Percentiles rank a stretch among this genome's conserved stretches.
Conservation (phyloP, 2,888 invertebrate genomes). For the Eubasilissa splendida region DNA sequence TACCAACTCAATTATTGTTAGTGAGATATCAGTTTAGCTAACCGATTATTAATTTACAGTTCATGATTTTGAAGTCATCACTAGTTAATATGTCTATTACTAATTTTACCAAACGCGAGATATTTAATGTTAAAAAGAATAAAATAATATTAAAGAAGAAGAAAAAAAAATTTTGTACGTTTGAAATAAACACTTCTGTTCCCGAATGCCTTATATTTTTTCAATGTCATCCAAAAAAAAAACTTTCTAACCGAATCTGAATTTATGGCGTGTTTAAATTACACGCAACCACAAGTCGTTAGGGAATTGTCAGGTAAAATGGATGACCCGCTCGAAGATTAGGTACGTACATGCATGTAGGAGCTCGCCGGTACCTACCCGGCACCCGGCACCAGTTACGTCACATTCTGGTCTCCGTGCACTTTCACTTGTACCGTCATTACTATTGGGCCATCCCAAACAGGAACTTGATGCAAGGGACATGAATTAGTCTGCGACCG, state of each 20-base stretch:
- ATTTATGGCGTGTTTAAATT: neutral
- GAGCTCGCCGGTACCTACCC: too few species aligned
- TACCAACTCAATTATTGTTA: too few species aligned
- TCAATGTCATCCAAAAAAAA: neutral
- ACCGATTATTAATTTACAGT: too few species aligned
- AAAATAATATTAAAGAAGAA: too few species aligned
- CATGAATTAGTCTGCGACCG: too few species aligned
- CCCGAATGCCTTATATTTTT: neutral
- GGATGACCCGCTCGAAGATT: neutral
- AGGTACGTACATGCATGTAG: too few species aligned
- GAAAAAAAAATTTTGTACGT: too few species aligned
- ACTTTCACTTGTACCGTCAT: conserved; percentile 14
- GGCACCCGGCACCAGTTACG: neutral
- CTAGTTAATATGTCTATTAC: too few species aligned
- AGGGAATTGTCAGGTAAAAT: neutral
- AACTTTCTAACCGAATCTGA: conserved; percentile 7
- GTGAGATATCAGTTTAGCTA: too few species aligned
- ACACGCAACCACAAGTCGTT: neutral
- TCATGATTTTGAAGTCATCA: too few species aligned
- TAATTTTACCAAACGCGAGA: too few species aligned
- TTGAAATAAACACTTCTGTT: neutral
- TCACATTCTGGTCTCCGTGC: conserved; percentile 4
- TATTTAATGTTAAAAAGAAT: too few species aligned
- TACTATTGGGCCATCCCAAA: neutral
- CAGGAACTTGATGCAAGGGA: neutral